Evolutionary conservation across 1,140 invertebrate genomes (phyloP).

Genomic region (Rhopalosiphum maidis): DNA sequence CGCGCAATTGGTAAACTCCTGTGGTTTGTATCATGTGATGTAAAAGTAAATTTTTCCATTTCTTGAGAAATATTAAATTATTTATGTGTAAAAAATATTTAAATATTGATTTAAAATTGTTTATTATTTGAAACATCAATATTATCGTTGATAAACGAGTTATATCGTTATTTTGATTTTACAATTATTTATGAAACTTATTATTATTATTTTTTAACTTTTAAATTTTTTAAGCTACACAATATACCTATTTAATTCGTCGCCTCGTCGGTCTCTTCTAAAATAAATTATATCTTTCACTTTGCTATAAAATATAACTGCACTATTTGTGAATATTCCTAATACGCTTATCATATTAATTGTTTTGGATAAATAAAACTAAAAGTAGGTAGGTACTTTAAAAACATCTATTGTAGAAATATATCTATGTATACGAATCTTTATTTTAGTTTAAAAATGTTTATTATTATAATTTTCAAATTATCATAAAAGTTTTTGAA

Average conservation of each 20-base stretch:
- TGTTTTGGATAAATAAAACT: background rate
- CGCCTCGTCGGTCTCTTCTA: background rate
- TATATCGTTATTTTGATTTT: background rate
- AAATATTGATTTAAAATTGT: background rate
- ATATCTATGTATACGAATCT: background rate
- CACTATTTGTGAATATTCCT: background rate
- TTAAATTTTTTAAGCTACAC: background rate
- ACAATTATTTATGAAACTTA: background rate
- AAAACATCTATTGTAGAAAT: background rate
- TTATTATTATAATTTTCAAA: background rate
- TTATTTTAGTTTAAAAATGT: background rate
- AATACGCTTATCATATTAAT: background rate
- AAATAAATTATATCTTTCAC: background rate
- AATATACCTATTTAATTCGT: background rate
- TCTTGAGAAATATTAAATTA: background rate
- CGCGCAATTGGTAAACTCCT: too few relatives aligned
- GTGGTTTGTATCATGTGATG: too few relatives aligned
- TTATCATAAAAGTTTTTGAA: conserved; percentile 6
- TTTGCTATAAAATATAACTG: background rate
- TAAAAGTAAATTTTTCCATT: background rate
- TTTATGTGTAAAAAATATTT: background rate
- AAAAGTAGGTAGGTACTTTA: background rate
- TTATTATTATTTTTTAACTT: background rate
- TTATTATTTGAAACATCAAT: background rate
- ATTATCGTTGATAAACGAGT: background rate